Percentiles rank a stretch among this genome's conserved stretches.
phyloP scores from a whole-genome alignment of 1,140 invertebrate species.

The Helicorthomorpha holstii region DNA sequence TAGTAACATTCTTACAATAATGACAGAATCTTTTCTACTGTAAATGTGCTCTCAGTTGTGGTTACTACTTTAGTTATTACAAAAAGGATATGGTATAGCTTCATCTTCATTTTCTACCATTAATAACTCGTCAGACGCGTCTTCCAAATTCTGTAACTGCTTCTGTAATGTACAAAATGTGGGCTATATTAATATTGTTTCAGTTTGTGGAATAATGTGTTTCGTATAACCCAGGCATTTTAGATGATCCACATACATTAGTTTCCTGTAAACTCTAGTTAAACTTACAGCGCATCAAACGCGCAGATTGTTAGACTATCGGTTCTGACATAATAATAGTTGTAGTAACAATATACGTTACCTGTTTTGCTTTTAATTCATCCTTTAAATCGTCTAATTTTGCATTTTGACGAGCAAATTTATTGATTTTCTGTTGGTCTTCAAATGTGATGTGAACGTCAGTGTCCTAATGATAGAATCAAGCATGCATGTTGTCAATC shows the following conservation, averaged over 20 bases:
- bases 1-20: too few species aligned
- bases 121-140: slow-evolving; percentile 73
- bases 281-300: too few species aligned
- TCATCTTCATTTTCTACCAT: slow-evolving; percentile 58
- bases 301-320: too few species aligned
- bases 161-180: slow-evolving; percentile 33
- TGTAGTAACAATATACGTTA: slow-evolving; percentile 20
- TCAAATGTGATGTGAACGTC: slow-evolving; percentile 89
- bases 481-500: too few species aligned
- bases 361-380: slow-evolving; percentile 70
- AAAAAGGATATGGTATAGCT: slow-evolving; percentile 24
- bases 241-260: too few species aligned
- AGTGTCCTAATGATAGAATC: slow-evolving; percentile 39
- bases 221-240: too few species aligned
- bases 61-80: neutral
- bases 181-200: neutral
- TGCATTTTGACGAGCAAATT: slow-evolving; percentile 83
- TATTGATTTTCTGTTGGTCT: slow-evolving; percentile 95
- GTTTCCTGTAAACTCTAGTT: too few species aligned
- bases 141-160: slow-evolving; percentile 77
- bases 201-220: too few species aligned
- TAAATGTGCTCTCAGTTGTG: too few species aligned
- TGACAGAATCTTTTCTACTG: too few species aligned
- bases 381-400: slow-evolving; percentile 78
- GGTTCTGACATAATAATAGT: too few species aligned